Evolutionary conservation across 2,888 invertebrate species (phyloP), one percentile per base, ranked within the genome.

Genomic region (Diogma glabrata): DNA sequence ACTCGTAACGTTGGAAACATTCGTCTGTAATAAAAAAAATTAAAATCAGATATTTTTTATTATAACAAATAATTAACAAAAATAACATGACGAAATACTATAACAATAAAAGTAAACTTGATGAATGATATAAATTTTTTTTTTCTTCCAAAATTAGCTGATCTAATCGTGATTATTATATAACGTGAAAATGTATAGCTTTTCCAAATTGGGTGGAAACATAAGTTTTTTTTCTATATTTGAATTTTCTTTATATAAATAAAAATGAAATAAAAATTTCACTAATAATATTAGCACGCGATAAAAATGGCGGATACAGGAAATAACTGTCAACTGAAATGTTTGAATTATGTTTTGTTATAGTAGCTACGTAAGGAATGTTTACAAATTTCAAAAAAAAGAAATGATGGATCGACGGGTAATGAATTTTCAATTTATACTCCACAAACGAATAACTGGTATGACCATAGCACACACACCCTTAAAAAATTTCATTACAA

Each of bases 1-100:
- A 93, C 90, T 56, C 95, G 82, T 62, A 96, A 84, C 58, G 95
- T 95, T 58, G 96, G 96, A 72, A 97, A 97, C 96, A 97, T 97
- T 63, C 96, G 84, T 72, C 96, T 96, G 77, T 57, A 75, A 65
- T 36, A 45, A 50, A 40, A 47, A 48, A 49, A 47, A 47, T 49
- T 33, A 50, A 46, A 53, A n/a, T n/a, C n/a, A n/a, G n/a, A n/a
- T n/a, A n/a, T n/a, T n/a, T n/a, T n/a, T n/a, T n/a, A n/a, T n/a
- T n/a, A n/a, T 43, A 51, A 51, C 51, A 51, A 49, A 53, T 40
- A 19, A 49, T 16, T 38, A 20, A 23, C n/a, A 40, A 49, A 17
- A 22, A 36, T 23, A 49, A 36, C 17, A 38, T 36, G 24, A 38
- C 24, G 23, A 23, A 47, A 33, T 19, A 33, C 47, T 24, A 46